Base-by-base conservation (phyloP, 2,888 invertebrate species). In the Perizoma affinitatum region DNA sequence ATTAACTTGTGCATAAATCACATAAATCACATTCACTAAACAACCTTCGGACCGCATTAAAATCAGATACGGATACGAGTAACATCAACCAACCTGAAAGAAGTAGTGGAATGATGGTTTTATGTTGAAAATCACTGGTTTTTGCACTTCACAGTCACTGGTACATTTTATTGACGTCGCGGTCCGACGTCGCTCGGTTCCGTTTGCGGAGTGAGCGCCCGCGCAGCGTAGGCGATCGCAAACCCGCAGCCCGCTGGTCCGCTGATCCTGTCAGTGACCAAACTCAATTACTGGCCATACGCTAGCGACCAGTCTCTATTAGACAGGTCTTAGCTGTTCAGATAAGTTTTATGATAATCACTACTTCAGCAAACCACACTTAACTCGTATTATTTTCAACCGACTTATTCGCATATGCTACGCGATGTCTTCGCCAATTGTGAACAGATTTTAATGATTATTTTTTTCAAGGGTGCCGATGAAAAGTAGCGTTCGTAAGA, bases 121-220 rank as follows among this genome's bases (percentile, higher is more conserved):
- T 22, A 58, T 38, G 38, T 4, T 38, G 5, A 38, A 57, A 66
- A 71, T 66, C 72, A 78, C 77, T 72, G 71, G 43, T 54, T 55
- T 58, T 63, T 66, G 61, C 68, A 69, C 68, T 73, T 66, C 68
- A 73, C 79, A 74, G 63, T 78, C 68, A 69, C 75, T 66, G 65
- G 65, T 70, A 70, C 61, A 63, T 63, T 61, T 34, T 54, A 72
- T 69, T 68, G 75, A 71, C 76, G 68, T 71, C 73, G 72, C 75
- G 70, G 72, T 75, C 81, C 83, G 84, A 82, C 82, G 81, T 81
- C 80, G 76, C 69, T 80, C 81, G 82, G 76, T 76, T 76, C 78
- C 81, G 80, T 66, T 70, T 70, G 73, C 74, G 68, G 79, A 88
- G 83, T 88, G 89, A 87, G 84, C 86, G 85, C 84, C 72, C 74